Base-by-base conservation (phyloP, 1,140 invertebrate species). In the Papilio xuthus region DNA sequence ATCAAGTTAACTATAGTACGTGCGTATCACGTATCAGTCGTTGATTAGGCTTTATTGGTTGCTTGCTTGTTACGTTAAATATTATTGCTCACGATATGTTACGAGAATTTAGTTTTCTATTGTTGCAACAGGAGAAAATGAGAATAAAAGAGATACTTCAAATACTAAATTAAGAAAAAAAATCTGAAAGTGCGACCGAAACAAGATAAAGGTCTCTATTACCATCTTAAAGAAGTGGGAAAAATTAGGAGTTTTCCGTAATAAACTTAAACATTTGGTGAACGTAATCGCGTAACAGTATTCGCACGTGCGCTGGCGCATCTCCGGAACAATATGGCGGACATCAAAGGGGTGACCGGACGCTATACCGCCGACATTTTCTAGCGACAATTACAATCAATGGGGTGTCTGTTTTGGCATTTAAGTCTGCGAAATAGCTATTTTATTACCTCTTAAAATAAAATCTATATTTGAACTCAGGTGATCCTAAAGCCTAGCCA, bases 251-350 rank as follows among this genome's bases (percentile, higher is more conserved):
- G 20, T n/a, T 70, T 20, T 42, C 69, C 15, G 1, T 0, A 41
- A n/a, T 9, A 70, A 41, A 41, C 7, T n/a, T 32, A 20, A 70
- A 23, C 69, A 18, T 23, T 9, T 75, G 23, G 74, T 76, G 12
- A 63, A 32, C 32, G 9, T 76, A 10, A 41, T 12, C 32, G 74
- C 20, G 37, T 37, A 23, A 60, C 53, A 63, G 28, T 63, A 63
- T 75, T 75, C 37, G 53, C 74, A 76, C 74, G 74, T 76, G 74
- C 74, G 74, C 74, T n/a, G 28, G 74, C 74, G 74, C 56, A 60
- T 76, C 74, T 63, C 74, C 74, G 74, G 74, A 76, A 76, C 74
- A 76, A 76, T 60, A 76, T 76, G 74, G 74, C 74, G 28, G 74
- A 63, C 74, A 60, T 76, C 74, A 76, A 76, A 76, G 74, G 50